Evolutionary conservation across 2,888 invertebrate species (phyloP).

Genomic region (Cantharis rustica): DNA sequence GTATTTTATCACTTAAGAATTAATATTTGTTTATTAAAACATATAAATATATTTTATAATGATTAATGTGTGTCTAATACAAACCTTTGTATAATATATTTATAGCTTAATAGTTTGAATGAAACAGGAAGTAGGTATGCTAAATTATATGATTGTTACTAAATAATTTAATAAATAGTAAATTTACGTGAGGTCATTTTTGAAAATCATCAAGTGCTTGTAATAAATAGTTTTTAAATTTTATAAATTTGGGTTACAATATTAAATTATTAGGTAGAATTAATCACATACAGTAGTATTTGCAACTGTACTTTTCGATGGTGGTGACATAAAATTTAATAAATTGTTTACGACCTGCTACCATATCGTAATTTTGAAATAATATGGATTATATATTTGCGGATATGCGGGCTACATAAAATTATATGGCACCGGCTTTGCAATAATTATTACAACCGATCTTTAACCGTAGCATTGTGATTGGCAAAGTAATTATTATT

Average conservation of each 20-base stretch:
- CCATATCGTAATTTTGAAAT: neutral
- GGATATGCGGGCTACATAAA: neutral
- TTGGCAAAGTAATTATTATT: neutral
- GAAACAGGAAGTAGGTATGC: neutral
- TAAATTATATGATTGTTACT: neutral
- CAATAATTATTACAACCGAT: neutral
- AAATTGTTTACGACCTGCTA: neutral
- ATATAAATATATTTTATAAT: constrained; percentile 1
- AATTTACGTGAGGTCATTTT: neutral
- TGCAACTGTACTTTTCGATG: neutral
- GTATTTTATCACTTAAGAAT: neutral
- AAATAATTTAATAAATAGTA: constrained; percentile 4
- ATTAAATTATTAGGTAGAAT: neutral
- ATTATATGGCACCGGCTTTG: neutral
- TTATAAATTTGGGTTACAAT: neutral
- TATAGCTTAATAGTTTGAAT: neutral
- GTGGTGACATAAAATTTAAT: neutral
- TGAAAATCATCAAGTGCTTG: neutral
- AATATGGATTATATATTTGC: no score
- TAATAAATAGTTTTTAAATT: neutral
- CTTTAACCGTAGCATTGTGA: neutral
- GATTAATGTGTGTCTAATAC: constrained; percentile 2
- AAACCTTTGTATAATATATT: constrained; percentile 1
- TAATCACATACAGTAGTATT: neutral
- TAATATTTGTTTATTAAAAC: neutral